Base-by-base conservation (phyloP, 1,140 invertebrate genomes). In the Eciton burchellii region DNA sequence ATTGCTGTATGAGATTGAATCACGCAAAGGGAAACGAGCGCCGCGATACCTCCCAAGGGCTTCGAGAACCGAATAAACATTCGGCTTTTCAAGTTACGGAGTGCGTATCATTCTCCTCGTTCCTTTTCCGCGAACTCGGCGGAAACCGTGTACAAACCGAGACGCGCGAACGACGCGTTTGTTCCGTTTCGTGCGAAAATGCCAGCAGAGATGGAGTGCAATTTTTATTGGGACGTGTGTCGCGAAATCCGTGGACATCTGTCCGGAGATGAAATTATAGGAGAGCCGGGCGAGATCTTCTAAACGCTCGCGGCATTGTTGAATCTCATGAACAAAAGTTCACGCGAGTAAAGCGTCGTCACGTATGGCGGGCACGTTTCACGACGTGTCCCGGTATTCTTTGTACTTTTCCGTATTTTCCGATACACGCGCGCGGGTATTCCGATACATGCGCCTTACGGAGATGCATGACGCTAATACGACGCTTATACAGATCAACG, bases 321-420 rank as follows among this genome's bases (percentile, higher is more conserved):
- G 63, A 63, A 76, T 76, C 65, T 76, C 49, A 76, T 41, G 43
- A 76, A 76, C 59, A 76, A 6, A 76, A 76, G 72, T 65, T 52
- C 60, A 49, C 26, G 43, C 35, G 35, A 19, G 35, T 35, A 8
- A 29, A 24, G 59, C 26, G 29, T 47, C 43, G 43, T 65, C 72
- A 26, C 12, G 26, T 59, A 52, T 41, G 21, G 16, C 29, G 47
- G 26, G 45, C 52, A 29, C 9, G 21, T 19, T 66, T 68, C 56
- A 79, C 63, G 35, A 35, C 24, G 45, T 57, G 60, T 82, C 35
- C 24, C 77, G 49, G 62, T 56, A 56, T 59, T 29, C 43, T 65
- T 52, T 82, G 62, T 49, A 56, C 70, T 76, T 72, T 71, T 82
- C 77, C 43, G 19, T 71, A 45, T 83, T 81, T 72, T 41, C 43